phyloP scores from a whole-genome alignment of 2,113 vertebrate genomes.

The Limanda limanda region DNA sequence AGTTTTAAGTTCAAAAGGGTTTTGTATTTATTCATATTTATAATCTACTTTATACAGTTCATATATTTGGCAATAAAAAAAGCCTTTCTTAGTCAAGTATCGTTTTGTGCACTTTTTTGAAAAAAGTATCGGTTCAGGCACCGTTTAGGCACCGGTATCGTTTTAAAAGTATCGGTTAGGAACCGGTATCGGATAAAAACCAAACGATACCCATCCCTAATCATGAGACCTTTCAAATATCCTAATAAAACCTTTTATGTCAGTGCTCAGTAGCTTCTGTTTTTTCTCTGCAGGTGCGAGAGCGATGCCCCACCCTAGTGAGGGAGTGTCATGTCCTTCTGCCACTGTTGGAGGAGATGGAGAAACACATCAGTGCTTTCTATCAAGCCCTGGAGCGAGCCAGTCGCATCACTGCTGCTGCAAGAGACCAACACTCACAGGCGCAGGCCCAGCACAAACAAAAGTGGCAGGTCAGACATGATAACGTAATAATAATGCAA shows the following conservation, averaged over 20 bases:
- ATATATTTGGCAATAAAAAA: no score
- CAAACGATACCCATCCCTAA: no score
- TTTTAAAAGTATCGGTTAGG: no score
- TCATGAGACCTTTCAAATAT: background rate
- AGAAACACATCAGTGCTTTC: constrained; percentile 90
- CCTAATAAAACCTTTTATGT: background rate
- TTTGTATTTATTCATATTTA: no score
- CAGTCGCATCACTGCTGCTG: constrained; percentile 84
- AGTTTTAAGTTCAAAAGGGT: no score
- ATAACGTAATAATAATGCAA: background rate
- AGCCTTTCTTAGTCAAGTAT: no score
- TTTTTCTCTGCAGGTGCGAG: constrained; percentile 85
- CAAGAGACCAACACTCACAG: constrained; percentile 76
- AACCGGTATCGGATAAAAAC: no score
- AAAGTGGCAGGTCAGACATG: constrained; percentile 88
- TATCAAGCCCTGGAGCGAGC: constrained; percentile 91
- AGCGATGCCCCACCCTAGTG: constrained; percentile 84
- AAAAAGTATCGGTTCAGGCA: no score
- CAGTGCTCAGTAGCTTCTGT: background rate
- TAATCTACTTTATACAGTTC: no score
- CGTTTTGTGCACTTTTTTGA: no score
- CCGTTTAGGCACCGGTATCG: no score
- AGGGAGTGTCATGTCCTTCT: constrained; percentile 88
- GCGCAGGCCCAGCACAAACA: constrained; percentile 86
- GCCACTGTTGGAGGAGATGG: constrained; percentile 90